Conservation (phyloP, 2,113 vertebrate genomes). For the Lamprologus sp. region DNA sequence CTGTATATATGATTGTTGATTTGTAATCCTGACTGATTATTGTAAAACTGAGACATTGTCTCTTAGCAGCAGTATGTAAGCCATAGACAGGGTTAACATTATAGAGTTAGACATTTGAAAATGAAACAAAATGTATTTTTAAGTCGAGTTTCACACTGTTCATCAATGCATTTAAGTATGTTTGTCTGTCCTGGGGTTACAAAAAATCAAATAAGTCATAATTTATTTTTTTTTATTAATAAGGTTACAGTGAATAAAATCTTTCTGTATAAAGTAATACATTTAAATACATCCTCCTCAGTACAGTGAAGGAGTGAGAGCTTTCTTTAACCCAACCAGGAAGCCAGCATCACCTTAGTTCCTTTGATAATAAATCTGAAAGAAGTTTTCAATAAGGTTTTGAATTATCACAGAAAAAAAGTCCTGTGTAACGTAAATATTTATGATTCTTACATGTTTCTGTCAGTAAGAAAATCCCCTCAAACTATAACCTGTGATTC, state of each 20-base stretch:
- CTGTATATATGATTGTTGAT: rapidly evolving
- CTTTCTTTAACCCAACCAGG: not conserved
- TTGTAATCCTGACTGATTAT: not conserved
- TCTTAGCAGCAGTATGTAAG: not conserved
- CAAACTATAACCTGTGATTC: not conserved
- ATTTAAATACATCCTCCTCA: not conserved
- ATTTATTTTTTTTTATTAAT: not conserved
- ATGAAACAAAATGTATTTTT: not conserved
- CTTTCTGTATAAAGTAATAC: not conserved
- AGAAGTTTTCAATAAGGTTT: not conserved
- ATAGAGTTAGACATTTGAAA: not conserved
- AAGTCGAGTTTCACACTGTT: not conserved
- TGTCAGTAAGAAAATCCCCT: not conserved
- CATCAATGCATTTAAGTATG: not conserved
- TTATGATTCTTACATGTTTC: not conserved
- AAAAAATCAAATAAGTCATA: not conserved
- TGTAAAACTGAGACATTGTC: not conserved
- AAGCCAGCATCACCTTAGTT: not conserved
- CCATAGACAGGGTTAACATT: not conserved
- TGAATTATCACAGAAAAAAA: not conserved
- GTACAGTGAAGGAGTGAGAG: not conserved
- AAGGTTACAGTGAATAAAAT: not conserved
- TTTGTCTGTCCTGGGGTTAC: not conserved
- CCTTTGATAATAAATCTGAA: not conserved
- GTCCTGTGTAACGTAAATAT: not conserved